Conservation (phyloP, 2,797 vertebrate species). For the Poecilia gillii region DNA sequence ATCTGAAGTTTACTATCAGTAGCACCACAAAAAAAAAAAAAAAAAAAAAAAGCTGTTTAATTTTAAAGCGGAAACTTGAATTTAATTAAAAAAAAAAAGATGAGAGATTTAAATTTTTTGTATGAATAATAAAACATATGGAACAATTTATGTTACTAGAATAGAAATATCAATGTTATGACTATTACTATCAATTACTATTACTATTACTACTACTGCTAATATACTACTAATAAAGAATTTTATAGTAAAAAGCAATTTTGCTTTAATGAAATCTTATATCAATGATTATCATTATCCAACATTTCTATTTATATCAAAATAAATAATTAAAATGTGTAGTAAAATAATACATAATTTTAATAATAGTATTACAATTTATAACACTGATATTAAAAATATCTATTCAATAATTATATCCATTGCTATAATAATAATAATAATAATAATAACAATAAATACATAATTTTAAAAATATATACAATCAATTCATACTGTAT, state of each 20-base stretch:
- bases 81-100: background rate
- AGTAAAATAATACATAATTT: background rate
- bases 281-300: background rate
- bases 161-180: background rate
- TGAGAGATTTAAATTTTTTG: background rate
- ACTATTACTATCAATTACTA: background rate
- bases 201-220: background rate
- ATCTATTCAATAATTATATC: background rate
- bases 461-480: too few species aligned
- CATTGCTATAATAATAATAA: background rate
- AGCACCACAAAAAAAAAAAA: constrained; percentile 25
- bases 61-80: constrained; percentile 10
- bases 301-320: background rate
- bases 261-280: too few species aligned
- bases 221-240: background rate
- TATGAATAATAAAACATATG: background rate
- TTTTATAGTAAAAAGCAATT: background rate
- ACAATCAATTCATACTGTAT: background rate
- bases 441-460: background rate
- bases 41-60: constrained; percentile 26
- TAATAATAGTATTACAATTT: background rate
- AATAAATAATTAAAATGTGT: background rate
- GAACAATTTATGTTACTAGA: background rate
- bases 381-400: background rate
- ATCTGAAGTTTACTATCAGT: constrained; percentile 31